Percentiles rank a stretch among this genome's conserved stretches.
Conservation (phyloP, 1,140 invertebrate species). For the Holcopasites calliopsidis region DNA sequence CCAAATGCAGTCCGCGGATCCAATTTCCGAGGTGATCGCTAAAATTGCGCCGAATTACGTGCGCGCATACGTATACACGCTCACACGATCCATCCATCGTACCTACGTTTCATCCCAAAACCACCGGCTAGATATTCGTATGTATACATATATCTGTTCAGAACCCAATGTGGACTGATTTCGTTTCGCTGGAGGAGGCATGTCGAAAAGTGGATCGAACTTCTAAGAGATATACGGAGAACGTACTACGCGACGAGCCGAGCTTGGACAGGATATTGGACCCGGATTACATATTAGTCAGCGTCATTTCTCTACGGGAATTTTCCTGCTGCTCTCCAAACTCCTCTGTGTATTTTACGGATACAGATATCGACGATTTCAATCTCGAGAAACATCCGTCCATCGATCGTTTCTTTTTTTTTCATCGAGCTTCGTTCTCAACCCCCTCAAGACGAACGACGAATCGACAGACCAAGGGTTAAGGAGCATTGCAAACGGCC, state of each 20-base stretch:
- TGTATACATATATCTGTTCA: background rate
- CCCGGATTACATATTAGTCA: constrained; percentile 69
- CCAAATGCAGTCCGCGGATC: constrained; percentile 39
- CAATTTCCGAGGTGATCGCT: constrained; percentile 39
- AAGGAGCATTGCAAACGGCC: background rate
- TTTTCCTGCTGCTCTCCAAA: background rate
- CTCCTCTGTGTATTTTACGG: background rate
- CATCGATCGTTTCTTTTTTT: background rate
- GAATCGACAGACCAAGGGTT: background rate
- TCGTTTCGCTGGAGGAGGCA: background rate
- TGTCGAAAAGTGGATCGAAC: constrained; percentile 17
- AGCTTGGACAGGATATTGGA: constrained; percentile 65
- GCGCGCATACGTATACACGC: background rate
- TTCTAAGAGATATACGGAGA: constrained; percentile 14
- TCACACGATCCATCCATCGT: too few relatives aligned
- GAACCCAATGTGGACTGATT: background rate
- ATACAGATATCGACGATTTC: constrained; percentile 1
- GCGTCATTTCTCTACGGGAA: constrained; percentile 5
- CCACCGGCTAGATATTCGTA: too few relatives aligned
- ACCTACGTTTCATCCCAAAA: too few relatives aligned
- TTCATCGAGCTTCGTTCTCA: background rate
- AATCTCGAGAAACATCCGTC: constrained; percentile 22
- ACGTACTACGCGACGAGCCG: constrained; percentile 20
- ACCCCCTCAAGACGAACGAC: background rate
- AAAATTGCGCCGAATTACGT: constrained; percentile 32